phyloP scores from a whole-genome alignment of 2,888 invertebrate species.

The Odontocolon sp. region DNA sequence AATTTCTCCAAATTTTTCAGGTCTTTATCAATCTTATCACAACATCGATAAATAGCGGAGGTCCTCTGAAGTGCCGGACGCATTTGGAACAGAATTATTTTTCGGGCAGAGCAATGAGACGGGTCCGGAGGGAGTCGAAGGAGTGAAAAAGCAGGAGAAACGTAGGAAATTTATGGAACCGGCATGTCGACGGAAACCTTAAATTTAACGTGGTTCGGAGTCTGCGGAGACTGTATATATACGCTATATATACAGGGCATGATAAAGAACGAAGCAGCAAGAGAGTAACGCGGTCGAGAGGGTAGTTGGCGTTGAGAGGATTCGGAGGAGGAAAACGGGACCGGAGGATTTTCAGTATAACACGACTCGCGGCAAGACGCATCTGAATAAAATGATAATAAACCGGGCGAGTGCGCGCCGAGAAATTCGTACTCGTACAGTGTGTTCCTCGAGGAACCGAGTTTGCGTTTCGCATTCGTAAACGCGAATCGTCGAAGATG shows the following conservation, averaged over 20 bases:
- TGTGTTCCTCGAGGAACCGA: slow-evolving; percentile 17
- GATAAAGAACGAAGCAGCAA: slow-evolving; percentile 8
- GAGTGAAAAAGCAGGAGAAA: slow-evolving; percentile 42
- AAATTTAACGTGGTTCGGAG: slow-evolving; percentile 76
- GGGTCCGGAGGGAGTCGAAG: slow-evolving; percentile 48
- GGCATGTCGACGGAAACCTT: slow-evolving; percentile 78
- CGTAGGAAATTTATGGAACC: slow-evolving; percentile 73
- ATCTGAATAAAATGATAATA: slow-evolving; percentile 80
- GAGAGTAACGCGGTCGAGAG: slow-evolving; percentile 44
- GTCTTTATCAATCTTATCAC: too few relatives aligned
- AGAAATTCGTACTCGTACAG: neutral
- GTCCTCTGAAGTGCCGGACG: slow-evolving; percentile 3
- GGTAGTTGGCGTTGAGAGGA: slow-evolving; percentile 47
- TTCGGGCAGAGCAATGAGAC: slow-evolving; percentile 63
- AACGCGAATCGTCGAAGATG: slow-evolving; percentile 44
- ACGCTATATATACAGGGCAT: slow-evolving; percentile 37
- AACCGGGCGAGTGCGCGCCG: slow-evolving; percentile 67
- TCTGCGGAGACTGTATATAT: slow-evolving; percentile 49
- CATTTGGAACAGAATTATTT: slow-evolving; percentile 28
- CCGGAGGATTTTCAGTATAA: slow-evolving; percentile 69
- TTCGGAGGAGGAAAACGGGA: slow-evolving; percentile 60
- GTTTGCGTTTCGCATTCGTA: slow-evolving; percentile 60
- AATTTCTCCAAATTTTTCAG: neutral
- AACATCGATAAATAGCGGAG: neutral
- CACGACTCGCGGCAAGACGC: slow-evolving; percentile 66